Conservation (phyloP, 1,140 invertebrate species). For the Drosophila persimilis region DNA sequence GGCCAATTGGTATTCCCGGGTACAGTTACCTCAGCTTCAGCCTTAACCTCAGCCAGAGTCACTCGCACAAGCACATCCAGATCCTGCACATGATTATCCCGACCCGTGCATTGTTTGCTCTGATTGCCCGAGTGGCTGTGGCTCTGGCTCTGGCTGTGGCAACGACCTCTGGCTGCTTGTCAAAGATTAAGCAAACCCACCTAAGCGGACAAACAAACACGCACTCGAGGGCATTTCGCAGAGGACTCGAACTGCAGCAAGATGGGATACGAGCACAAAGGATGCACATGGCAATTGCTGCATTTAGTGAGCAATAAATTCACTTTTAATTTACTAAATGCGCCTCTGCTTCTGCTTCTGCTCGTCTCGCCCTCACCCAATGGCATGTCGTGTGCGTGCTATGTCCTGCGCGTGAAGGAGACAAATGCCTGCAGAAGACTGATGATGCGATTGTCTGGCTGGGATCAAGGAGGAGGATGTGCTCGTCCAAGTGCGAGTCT, state of each 20-base stretch:
- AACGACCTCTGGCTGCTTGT: conserved; percentile 77
- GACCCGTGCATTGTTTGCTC: conserved; percentile 40
- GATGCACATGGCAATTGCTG: conserved; percentile 67
- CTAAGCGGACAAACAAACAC: conserved; percentile 67
- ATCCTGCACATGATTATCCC: not conserved
- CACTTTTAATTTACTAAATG: conserved; percentile 81
- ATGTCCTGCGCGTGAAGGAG: conserved; percentile 66
- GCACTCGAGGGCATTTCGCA: conserved; percentile 31
- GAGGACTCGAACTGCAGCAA: conserved; percentile 18
- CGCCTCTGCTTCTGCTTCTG: conserved; percentile 50
- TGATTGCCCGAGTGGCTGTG: conserved; percentile 46
- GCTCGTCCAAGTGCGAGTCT: conserved; percentile 24
- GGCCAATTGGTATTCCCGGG: conserved; percentile 18
- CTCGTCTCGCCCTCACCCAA: conserved; percentile 18
- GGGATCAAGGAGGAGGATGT: conserved; percentile 14
- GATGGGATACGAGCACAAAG: conserved; percentile 5
- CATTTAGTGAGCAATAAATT: conserved; percentile 81
- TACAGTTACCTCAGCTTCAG: conserved; percentile 6
- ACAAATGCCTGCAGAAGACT: conserved; percentile 74
- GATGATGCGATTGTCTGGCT: conserved; percentile 70
- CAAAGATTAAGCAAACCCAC: conserved; percentile 80
- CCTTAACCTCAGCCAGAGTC: not conserved
- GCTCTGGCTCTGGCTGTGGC: conserved; percentile 9
- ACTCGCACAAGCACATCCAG: not conserved
- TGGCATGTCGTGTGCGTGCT: not conserved